Conservation (phyloP, 2,797 vertebrate species). For the Australoheros facetus region DNA sequence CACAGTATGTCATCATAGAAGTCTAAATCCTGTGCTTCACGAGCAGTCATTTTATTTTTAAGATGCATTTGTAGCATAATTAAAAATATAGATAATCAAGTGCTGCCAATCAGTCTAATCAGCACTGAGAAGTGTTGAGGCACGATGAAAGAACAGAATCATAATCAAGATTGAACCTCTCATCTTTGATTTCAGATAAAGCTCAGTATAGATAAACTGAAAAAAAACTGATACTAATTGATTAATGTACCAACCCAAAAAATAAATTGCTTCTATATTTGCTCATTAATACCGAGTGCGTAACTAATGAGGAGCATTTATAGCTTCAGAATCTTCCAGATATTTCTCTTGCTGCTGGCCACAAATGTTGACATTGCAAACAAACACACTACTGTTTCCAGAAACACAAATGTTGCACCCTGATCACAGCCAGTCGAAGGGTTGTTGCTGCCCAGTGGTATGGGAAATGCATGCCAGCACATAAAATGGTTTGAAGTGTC, state of each 20-base stretch:
- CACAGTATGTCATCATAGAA: neutral
- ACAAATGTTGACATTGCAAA: neutral
- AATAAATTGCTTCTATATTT: constrained; percentile 14
- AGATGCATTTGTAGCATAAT: neutral
- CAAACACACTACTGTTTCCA: neutral
- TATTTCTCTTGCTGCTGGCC: neutral
- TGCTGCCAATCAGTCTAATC: constrained; percentile 26
- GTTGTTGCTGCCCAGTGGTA: neutral
- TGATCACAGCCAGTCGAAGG: constrained; percentile 25
- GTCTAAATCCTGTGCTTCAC: neutral
- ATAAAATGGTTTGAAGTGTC: constrained; percentile 8
- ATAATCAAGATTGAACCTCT: constrained; percentile 19
- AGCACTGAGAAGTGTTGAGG: constrained; percentile 13
- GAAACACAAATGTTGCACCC: neutral
- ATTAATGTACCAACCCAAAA: constrained; percentile 17
- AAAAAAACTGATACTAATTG: constrained; percentile 14
- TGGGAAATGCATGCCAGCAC: constrained; percentile 16
- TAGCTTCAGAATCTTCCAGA: constrained; percentile 2
- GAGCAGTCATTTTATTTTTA: neutral
- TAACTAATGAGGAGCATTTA: constrained; percentile 10
- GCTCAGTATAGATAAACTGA: neutral
- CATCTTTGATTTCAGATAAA: constrained; percentile 17
- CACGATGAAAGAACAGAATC: neutral
- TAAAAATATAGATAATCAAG: constrained; percentile 10
- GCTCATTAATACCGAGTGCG: constrained; percentile 24